These are phyloP conservation scores for Ashinkailepas kermadecensis DNA, from an alignment of 2,888 invertebrate genomes.

Conservation along the genomic window DNA sequence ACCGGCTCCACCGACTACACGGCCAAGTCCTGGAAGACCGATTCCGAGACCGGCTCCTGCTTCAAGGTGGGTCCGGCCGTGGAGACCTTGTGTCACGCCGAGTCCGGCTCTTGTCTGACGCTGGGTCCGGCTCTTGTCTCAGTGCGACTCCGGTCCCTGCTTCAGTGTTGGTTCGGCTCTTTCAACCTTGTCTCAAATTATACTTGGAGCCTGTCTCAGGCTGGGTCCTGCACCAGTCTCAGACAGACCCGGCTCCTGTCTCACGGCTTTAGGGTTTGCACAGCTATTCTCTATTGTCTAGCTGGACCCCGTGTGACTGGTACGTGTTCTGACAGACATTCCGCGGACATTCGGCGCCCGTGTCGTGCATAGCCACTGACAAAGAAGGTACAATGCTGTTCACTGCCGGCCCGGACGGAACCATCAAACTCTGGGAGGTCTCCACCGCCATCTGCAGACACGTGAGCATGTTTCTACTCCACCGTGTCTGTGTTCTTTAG, in stretches of 20 bases:
- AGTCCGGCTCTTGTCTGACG: no score
- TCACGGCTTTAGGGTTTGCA: no score
- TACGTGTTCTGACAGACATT: conserved; percentile 34
- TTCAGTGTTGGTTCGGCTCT: no score
- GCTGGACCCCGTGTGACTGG: not conserved
- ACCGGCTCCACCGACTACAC: conserved; percentile 47
- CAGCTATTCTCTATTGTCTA: no score
- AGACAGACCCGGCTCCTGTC: no score
- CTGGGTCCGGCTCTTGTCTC: no score
- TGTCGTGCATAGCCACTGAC: conserved; percentile 46
- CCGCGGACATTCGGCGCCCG: conserved; percentile 44
- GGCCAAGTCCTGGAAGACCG: conserved; percentile 46
- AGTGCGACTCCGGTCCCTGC: no score
- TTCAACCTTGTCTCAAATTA: no score
- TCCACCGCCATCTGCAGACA: conserved; percentile 42
- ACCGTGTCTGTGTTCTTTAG: no score
- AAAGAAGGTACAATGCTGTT: conserved; percentile 42
- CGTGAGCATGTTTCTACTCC: conserved; percentile 36
- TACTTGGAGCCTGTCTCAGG: no score
- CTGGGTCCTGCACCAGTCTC: no score
- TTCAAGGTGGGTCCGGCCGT: conserved; percentile 31
- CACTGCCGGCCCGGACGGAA: conserved; percentile 46
- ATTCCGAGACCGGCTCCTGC: conserved; percentile 36
- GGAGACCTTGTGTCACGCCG: no score
- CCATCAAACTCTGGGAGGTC: conserved; percentile 45